These are phyloP conservation scores for Colistium nudipinnis DNA, from an alignment of 2,113 vertebrate species.

Conservation along the genomic window DNA sequence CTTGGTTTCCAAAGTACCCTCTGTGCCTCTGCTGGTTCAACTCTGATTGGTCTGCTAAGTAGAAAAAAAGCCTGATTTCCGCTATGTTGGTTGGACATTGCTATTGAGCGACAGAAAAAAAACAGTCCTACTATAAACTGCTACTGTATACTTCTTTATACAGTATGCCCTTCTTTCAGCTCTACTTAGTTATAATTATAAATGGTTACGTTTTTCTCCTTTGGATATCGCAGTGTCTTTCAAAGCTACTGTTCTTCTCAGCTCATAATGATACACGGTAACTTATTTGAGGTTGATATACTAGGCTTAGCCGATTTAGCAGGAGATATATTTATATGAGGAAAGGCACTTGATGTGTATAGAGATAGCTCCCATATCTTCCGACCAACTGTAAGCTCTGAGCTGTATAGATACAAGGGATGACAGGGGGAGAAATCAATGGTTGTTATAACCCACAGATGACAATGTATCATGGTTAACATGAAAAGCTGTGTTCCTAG, in stretches of 20 bases:
- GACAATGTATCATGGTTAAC: constrained; percentile 73
- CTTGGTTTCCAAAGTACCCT: constrained; percentile 86
- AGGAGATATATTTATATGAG: constrained; percentile 74
- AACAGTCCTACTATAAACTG: constrained; percentile 70
- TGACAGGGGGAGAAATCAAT: constrained; percentile 70
- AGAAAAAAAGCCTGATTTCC: constrained; percentile 69
- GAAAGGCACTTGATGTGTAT: constrained; percentile 79
- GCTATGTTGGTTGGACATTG: constrained; percentile 67
- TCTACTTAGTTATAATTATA: constrained; percentile 75
- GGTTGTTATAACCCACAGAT: constrained; percentile 73
- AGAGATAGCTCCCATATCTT: constrained; percentile 77
- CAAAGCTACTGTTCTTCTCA: constrained; percentile 73
- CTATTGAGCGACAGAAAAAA: constrained; percentile 72
- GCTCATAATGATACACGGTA: constrained; percentile 74
- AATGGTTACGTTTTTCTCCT: constrained; percentile 75
- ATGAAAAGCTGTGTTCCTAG: constrained; percentile 71
- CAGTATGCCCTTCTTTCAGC: constrained; percentile 68
- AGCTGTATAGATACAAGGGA: constrained; percentile 75
- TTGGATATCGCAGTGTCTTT: constrained; percentile 77
- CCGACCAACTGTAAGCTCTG: constrained; percentile 73
- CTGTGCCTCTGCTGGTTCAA: constrained; percentile 84
- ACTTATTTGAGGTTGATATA: constrained; percentile 78
- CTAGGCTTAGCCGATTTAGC: constrained; percentile 78
- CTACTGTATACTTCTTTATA: constrained; percentile 66
- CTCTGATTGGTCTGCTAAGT: constrained; percentile 79